A percentile compares a stretch with the other conserved stretches of the same genome.
Evolutionary conservation across 2,113 vertebrate species (phyloP).

Genomic region (Lontra canadensis): DNA sequence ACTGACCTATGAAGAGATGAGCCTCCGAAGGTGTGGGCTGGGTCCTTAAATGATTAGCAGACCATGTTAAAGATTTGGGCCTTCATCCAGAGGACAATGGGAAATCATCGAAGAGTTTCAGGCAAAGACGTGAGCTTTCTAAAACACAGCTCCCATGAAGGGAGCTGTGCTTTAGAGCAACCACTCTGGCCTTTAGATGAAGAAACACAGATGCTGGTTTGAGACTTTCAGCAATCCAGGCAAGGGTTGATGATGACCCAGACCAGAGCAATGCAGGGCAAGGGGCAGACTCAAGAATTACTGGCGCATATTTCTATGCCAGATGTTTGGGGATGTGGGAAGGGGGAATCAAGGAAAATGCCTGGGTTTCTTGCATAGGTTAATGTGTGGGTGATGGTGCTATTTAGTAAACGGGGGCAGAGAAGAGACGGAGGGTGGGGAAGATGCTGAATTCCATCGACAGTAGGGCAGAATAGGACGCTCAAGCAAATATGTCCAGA

Average conservation of each 20-base stretch:
- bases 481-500: neutral
- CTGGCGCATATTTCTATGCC: neutral
- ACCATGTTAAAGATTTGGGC: neutral
- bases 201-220: neutral
- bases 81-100: slow-evolving; percentile 14
- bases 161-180: neutral
- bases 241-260: neutral
- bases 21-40: neutral
- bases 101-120: neutral
- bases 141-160: no score
- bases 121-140: neutral
- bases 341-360: neutral
- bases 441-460: neutral
- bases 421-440: neutral
- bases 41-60: neutral
- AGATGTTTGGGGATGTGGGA: neutral
- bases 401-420: neutral
- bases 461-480: neutral
- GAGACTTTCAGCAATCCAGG: neutral
- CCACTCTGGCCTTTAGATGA: neutral
- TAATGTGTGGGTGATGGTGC: neutral
- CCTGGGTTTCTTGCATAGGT: neutral
- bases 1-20: neutral
- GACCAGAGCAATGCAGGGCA: neutral
- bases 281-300: neutral